These are phyloP conservation scores for Himalopsyche tibetana DNA, from an alignment of 2,888 invertebrate species.

Conservation along the genomic window DNA sequence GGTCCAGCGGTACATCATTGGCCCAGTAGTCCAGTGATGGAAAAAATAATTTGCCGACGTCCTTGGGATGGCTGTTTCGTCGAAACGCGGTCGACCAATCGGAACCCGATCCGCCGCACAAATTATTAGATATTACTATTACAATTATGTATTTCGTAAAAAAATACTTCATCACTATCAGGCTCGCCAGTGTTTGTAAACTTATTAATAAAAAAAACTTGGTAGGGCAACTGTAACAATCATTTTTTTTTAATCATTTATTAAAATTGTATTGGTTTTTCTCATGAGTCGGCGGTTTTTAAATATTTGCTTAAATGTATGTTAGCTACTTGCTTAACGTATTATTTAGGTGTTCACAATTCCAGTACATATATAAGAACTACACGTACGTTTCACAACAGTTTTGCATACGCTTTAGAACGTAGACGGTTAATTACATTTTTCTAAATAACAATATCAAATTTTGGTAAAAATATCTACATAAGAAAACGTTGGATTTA, in stretches of 20 bases:
- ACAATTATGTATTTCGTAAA: constrained; percentile 8
- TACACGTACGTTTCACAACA: too few relatives aligned
- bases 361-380: too few relatives aligned
- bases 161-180: background rate
- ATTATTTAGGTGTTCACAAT: too few relatives aligned
- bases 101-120: background rate
- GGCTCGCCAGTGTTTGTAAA: background rate
- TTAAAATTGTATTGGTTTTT: too few relatives aligned
- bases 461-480: too few relatives aligned
- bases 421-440: too few relatives aligned
- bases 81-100: constrained; percentile 20
- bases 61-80: background rate
- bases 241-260: background rate
- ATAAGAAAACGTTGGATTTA: too few relatives aligned
- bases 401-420: too few relatives aligned
- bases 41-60: background rate
- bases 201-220: background rate
- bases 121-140: background rate
- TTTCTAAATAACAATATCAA: too few relatives aligned
- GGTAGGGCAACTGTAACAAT: background rate
- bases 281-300: too few relatives aligned
- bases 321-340: too few relatives aligned
- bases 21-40: constrained; percentile 26
- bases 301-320: too few relatives aligned
- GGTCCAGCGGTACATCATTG: constrained; percentile 25